A percentile compares a stretch with the other conserved stretches of the same genome.
phyloP scores from a whole-genome alignment of 2,797 vertebrate genomes.

The Rachycentron canadum region DNA sequence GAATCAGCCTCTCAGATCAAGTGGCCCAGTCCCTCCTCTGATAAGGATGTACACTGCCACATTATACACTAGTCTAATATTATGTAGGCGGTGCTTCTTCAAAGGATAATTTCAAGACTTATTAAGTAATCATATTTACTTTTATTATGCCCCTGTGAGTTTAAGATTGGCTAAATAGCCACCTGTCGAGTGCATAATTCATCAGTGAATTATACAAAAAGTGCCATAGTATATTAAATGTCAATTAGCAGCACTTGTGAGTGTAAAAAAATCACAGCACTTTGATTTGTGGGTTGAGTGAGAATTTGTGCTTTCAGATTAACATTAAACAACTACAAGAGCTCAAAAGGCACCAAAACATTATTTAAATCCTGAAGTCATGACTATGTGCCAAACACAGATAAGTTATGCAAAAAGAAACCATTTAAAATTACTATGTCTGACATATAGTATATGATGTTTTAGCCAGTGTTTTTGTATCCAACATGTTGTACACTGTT shows the following conservation, averaged over 20 bases:
- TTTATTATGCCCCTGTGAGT: conserved; percentile 26
- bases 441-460: not conserved
- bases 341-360: not conserved
- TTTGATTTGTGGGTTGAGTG: conserved; percentile 11
- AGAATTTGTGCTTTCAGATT: not conserved
- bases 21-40: conserved; percentile 4
- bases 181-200: conserved; percentile 37
- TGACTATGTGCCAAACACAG: not conserved
- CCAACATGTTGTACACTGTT: not conserved
- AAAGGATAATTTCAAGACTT: conserved; percentile 1
- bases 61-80: conserved; percentile 18
- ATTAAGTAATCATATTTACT: conserved; percentile 27
- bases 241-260: not conserved
- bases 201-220: conserved; percentile 6
- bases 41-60: conserved; percentile 13
- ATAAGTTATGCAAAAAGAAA: not conserved
- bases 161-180: conserved; percentile 33
- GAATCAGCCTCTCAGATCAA: conserved; percentile 47
- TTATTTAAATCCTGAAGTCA: not conserved
- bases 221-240: not conserved
- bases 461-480: not conserved
- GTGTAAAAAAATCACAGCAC: not conserved
- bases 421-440: not conserved
- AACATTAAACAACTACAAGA: not conserved
- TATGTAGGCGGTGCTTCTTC: conserved; percentile 18